A percentile compares a stretch with the other conserved stretches of the same genome.
phyloP scores from a whole-genome alignment of 37 sponge, comb jelly and placozoan species.

The Aplysina aerophoba region DNA sequence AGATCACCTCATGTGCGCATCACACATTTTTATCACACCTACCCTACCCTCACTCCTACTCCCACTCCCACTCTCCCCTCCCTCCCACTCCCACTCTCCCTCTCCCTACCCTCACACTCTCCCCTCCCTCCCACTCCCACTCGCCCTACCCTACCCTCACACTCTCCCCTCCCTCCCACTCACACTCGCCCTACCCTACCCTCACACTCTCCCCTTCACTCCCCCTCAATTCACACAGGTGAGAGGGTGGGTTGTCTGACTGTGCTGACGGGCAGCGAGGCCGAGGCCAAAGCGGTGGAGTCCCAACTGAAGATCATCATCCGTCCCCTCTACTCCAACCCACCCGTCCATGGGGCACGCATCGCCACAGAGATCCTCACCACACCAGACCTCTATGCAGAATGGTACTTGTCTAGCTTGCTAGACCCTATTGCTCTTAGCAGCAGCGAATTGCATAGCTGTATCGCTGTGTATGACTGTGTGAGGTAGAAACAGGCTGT shows the following conservation, averaged over 20 bases:
- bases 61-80: too few relatives aligned
- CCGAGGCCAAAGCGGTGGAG: constrained; percentile 81
- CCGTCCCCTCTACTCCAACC: constrained; percentile 95
- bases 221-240: constrained; percentile 45
- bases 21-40: too few relatives aligned
- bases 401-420: constrained; percentile 66
- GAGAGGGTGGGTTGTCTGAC: constrained; percentile 88
- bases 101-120: too few relatives aligned
- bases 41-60: too few relatives aligned
- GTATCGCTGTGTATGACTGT: background rate
- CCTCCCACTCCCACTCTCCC: too few relatives aligned
- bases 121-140: too few relatives aligned
- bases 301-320: constrained; percentile 95
- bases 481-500: too few relatives aligned
- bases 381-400: constrained; percentile 65
- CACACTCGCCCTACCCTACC: too few relatives aligned
- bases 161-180: too few relatives aligned
- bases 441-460: background rate
- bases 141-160: too few relatives aligned
- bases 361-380: constrained; percentile 86
- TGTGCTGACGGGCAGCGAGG: constrained; percentile 50
- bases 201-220: background rate
- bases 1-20: too few relatives aligned
- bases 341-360: constrained; percentile 88
- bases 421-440: too few relatives aligned